Evolutionary conservation across 1,140 invertebrate species (phyloP).

Genomic region (Leptinotarsa undecemlineata): DNA sequence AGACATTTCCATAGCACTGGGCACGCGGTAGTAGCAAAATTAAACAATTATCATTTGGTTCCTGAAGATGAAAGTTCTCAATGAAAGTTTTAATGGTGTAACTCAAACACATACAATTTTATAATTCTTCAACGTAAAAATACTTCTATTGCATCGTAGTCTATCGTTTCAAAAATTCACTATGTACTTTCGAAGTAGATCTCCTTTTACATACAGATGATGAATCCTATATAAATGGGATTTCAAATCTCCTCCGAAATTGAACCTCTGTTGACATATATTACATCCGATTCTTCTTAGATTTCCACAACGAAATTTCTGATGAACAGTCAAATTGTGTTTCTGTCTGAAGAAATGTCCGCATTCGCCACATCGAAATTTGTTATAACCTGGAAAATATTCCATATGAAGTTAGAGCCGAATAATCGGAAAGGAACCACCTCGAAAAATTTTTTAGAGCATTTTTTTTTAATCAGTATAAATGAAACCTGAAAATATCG

Average conservation of each 20-base stretch:
- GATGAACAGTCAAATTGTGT: constrained; percentile 57
- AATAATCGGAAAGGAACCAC: too few species aligned
- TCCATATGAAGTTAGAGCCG: not conserved
- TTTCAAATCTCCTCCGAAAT: not conserved
- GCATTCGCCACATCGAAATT: constrained; percentile 27
- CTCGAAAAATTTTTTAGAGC: too few species aligned
- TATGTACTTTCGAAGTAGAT: not conserved
- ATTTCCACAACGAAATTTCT: constrained; percentile 60
- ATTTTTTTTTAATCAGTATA: too few species aligned
- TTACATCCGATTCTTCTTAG: constrained; percentile 6
- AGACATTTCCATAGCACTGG: too few species aligned
- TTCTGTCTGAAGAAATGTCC: constrained; percentile 48
- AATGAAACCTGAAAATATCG: too few species aligned
- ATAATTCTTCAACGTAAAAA: too few species aligned
- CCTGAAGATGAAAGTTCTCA: too few species aligned
- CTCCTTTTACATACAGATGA: not conserved
- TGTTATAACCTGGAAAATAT: not conserved
- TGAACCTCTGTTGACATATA: not conserved
- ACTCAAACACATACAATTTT: too few species aligned
- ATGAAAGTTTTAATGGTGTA: too few species aligned
- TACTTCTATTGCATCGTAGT: too few species aligned
- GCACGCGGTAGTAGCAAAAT: too few species aligned
- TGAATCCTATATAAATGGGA: not conserved
- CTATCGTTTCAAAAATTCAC: not conserved
- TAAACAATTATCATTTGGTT: too few species aligned